These are phyloP conservation scores for Nyctibius bracteatus DNA, from an alignment of 2,113 vertebrate genomes.

Conservation along the genomic window DNA sequence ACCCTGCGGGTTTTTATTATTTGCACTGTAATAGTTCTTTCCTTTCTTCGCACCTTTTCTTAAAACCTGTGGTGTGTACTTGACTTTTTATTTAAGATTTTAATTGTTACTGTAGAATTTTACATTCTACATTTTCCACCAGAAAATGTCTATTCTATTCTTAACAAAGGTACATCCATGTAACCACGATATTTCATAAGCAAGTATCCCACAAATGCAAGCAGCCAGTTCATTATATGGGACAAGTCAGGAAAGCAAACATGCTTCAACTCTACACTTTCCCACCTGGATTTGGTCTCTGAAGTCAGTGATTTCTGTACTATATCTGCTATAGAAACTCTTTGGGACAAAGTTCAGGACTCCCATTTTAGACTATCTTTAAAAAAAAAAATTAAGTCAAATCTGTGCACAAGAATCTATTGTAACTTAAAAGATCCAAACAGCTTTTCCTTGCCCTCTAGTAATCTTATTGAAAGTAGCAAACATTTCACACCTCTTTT, in stretches of 20 bases:
- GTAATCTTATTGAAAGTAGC: not conserved
- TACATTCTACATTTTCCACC: not conserved
- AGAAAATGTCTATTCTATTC: not conserved
- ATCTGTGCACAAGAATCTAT: not conserved
- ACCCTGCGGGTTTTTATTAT: not conserved
- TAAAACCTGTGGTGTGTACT: not conserved
- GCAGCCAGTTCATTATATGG: not conserved
- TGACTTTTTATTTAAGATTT: not conserved
- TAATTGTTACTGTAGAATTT: not conserved
- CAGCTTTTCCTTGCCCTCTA: not conserved
- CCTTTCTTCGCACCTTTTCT: not conserved
- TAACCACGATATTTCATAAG: not conserved
- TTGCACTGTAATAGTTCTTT: not conserved
- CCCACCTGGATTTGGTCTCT: not conserved
- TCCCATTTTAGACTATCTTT: not conserved
- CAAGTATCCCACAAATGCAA: not conserved
- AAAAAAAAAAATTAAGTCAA: not conserved
- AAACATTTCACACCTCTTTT: not conserved
- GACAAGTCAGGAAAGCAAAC: not conserved
- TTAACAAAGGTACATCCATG: not conserved
- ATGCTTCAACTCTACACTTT: not conserved
- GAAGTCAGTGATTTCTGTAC: not conserved
- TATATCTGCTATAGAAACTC: not conserved
- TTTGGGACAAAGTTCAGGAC: not conserved
- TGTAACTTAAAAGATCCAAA: not conserved